Evolutionary conservation across 2,797 vertebrate genomes (phyloP), one percentile per base, ranked within the genome.

Genomic region (Podarcis lilfordi): DNA sequence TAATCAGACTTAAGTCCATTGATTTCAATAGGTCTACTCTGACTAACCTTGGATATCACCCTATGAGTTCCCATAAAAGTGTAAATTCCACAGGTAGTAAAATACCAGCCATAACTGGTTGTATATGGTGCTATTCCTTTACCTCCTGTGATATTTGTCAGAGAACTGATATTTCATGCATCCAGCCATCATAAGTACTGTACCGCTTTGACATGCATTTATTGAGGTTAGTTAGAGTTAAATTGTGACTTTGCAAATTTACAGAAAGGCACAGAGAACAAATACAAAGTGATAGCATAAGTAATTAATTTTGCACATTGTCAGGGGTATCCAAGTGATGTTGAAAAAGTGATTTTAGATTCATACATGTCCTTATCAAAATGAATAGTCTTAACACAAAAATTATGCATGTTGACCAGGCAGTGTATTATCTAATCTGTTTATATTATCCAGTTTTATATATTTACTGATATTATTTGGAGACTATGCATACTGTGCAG

Each of bases 41-140:
- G 61, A 64, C 61, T 6, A 64, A 64, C 61, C 17, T 64, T 64
- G 61, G 61, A 64, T 64, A 64, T 64, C 61, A 64, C 61, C 61
- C 61, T 64, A 23, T 64, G n/a, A 19, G 11, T 74, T 74, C 71
- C 71, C 13, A 37, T 71, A 74, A 10, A 80, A 13, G 7, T 45
- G 4, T 75, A 32, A 88, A 72, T 35, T 66, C 40, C 40, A 80
- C 17, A 74, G 59, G 69, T 80, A 23, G 19, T 72, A 64, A 43
- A 88, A 43, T 80, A 88, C 13, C n/a, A 37, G 69, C 64, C 3
- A 27, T 55, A 64, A 85, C 76, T 89, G 82, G 77, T 84, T 45
- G 23, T 25, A 45, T 85, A 80, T 45, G 87, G 82, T 85, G 77
- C 87, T 80, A 74, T 72, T 84, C 40, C n/a, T 37, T 80, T 88